Base-by-base conservation (phyloP, 2,888 invertebrate species). In the Psylliodes chrysocephalus region DNA sequence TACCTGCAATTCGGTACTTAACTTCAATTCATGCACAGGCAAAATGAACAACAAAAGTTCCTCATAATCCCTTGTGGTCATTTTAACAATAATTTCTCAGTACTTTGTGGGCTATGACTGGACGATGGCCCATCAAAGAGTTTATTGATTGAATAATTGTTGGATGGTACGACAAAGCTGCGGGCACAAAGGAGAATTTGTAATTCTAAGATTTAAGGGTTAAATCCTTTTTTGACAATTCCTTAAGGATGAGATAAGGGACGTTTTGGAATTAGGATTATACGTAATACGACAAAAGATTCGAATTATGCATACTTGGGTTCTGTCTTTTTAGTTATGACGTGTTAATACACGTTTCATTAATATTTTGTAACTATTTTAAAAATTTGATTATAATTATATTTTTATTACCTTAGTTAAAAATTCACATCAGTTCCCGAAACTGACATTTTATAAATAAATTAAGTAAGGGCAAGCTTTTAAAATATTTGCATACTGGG, bases 51-150 rank as follows among this genome's bases (percentile, higher is more conserved):
- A 57, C 57, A 57, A 57, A 57, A 35, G 57, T 25, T 22, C 33
- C 57, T 22, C 3, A 30, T 47, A 57, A 57, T 57, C 57, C 47
- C 57, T 57, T 57, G 57, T 38, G 57, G 57, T 35, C 22, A 22
- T 46, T 47, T 57, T 46, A 46, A 22, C 47, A 28, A 57, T 30
- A 47, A 47, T 47, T 47, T 47, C 57, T 30, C 6, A 8, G 28
- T 40, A 57, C 35, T 57, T 57, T 57, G 57, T 56, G 17, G 46
- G 8, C 40, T 15, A 10, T 17, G 40, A 40, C 40, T 40, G 49
- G 28, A 15, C 30, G 15, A 8, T 10, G n/a, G 17, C 4, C 30
- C 8, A 15, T 52, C 25, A 57, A 57, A 47, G 47, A 57, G 35
- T 57, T 47, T 22, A 57, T 47, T 35, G 57, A 57, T 57, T 47